Evolutionary conservation across 2,888 invertebrate species (phyloP).

Genomic region (Sylvicola fuscatus): DNA sequence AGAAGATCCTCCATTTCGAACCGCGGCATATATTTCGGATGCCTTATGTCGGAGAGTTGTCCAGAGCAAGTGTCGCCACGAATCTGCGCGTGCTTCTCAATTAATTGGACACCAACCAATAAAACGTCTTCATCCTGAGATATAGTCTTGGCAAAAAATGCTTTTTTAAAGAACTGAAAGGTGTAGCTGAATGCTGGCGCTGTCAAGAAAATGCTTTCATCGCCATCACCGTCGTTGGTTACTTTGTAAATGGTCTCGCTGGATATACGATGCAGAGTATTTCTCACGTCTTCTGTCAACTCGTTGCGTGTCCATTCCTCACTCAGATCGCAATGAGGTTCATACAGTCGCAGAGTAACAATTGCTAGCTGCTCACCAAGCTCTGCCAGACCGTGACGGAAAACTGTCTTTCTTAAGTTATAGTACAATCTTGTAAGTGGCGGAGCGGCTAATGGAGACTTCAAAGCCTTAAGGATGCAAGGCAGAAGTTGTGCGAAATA

Average conservation of each 20-base stretch:
- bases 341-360: constrained; percentile 48
- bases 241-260: constrained; percentile 19
- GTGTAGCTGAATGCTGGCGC: constrained; percentile 66
- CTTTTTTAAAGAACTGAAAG: constrained; percentile 54
- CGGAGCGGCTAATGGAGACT: constrained; percentile 61
- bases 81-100: constrained; percentile 51
- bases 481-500: constrained; percentile 18
- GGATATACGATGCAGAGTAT: constrained; percentile 36
- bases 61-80: constrained; percentile 24
- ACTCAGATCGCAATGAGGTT: constrained; percentile 64
- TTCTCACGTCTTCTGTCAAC: constrained; percentile 36
- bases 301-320: constrained; percentile 55
- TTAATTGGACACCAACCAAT: constrained; percentile 38
- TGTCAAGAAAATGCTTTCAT: constrained; percentile 15
- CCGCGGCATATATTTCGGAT: constrained; percentile 62
- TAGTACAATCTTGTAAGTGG: constrained; percentile 37
- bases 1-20: constrained; percentile 63
- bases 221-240: constrained; percentile 17
- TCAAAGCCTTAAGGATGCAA: constrained; percentile 28
- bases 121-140: constrained; percentile 33
- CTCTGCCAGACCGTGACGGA: constrained; percentile 22
- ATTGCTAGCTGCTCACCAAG: constrained; percentile 43
- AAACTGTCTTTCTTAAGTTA: constrained; percentile 36
- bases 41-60: constrained; percentile 29
- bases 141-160: constrained; percentile 27